These are phyloP conservation scores for Rhingia rostrata DNA, from an alignment of 2,888 invertebrate genomes.

Conservation along the genomic window DNA sequence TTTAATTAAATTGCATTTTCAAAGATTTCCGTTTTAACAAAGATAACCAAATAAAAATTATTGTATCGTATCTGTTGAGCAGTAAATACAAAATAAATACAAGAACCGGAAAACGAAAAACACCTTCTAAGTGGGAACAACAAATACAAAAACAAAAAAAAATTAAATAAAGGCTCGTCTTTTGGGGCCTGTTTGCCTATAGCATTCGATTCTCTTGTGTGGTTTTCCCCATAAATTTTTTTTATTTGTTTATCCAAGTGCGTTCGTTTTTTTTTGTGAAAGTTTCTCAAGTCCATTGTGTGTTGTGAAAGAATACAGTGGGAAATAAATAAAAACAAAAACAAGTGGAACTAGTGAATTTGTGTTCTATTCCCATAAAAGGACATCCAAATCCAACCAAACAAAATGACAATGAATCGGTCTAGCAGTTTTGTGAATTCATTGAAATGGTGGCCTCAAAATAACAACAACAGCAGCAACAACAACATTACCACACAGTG, in stretches of 20 bases:
- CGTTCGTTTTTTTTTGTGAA: slow-evolving; percentile 53
- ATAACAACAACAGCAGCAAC: slow-evolving; percentile 63
- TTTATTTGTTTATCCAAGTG: slow-evolving; percentile 32
- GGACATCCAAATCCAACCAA: not conserved
- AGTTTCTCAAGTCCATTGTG: slow-evolving; percentile 27
- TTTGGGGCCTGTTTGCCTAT: slow-evolving; percentile 26
- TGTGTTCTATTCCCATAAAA: slow-evolving; percentile 40
- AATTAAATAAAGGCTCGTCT: slow-evolving; percentile 53
- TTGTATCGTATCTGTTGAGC: not conserved
- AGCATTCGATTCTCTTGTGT: slow-evolving; percentile 13
- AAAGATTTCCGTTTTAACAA: no score
- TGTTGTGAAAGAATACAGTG: slow-evolving; percentile 25
- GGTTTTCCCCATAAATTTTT: slow-evolving; percentile 25
- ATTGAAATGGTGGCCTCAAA: slow-evolving; percentile 82
- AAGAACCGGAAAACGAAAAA: slow-evolving; percentile 20
- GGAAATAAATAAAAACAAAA: slow-evolving; percentile 33
- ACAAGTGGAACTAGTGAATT: slow-evolving; percentile 23
- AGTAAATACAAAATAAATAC: slow-evolving; percentile 20
- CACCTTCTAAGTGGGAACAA: not conserved
- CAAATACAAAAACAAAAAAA: not conserved
- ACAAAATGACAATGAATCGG: slow-evolving; percentile 79
- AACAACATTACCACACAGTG: slow-evolving; percentile 83
- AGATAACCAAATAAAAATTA: no score
- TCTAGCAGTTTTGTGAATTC: slow-evolving; percentile 82
- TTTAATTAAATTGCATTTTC: no score